Evolutionary conservation across 1,140 invertebrate genomes (phyloP).

Genomic region (Polyergus mexicanus): DNA sequence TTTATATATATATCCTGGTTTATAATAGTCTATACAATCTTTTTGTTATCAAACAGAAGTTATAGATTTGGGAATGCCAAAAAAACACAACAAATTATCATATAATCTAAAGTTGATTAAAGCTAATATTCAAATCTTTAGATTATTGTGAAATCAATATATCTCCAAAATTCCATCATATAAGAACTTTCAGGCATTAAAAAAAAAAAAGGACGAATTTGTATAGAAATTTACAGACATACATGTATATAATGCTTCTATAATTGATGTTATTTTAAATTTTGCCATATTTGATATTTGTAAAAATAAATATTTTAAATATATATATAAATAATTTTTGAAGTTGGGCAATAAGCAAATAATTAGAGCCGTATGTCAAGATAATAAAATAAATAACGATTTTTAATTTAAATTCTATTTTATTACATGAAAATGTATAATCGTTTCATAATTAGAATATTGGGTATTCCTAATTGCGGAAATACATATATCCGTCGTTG

Average conservation of each 20-base stretch:
- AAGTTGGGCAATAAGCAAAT: not conserved
- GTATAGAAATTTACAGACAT: not conserved
- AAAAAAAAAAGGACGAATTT: not conserved
- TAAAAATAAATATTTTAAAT: not conserved
- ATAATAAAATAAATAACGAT: constrained; percentile 12
- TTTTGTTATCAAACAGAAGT: not conserved
- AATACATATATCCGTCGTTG: constrained; percentile 20
- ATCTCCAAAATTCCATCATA: constrained; percentile 36
- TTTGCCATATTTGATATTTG: not conserved
- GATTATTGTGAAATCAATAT: not conserved
- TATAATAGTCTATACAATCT: not conserved
- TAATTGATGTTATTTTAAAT: not conserved
- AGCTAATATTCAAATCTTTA: constrained; percentile 7
- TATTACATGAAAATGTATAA: constrained; percentile 72
- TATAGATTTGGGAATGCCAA: not conserved
- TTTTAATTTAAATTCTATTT: constrained; percentile 60
- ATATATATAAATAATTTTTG: constrained; percentile 11
- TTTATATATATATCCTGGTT: not conserved
- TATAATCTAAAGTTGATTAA: constrained; percentile 27
- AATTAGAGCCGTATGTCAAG: not conserved
- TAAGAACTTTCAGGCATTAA: constrained; percentile 14
- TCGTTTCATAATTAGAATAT: constrained; percentile 62
- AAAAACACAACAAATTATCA: constrained; percentile 17
- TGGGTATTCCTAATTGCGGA: constrained; percentile 44
- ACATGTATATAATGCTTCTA: not conserved